Evolutionary conservation across 2,888 invertebrate genomes (phyloP).

Genomic region (Allygus modestus): DNA sequence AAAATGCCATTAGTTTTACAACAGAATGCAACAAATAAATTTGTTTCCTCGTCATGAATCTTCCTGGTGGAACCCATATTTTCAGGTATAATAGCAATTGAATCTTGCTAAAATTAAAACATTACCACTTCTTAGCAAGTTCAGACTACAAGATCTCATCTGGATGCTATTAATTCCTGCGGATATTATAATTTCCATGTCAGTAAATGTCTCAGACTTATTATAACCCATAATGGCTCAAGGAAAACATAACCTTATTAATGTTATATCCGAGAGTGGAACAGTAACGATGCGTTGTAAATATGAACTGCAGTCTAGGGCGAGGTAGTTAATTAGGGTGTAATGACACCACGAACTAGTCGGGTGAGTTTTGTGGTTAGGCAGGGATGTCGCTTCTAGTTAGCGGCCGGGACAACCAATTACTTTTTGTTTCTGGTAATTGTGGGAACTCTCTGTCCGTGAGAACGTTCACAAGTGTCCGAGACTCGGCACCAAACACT

Average conservation of each 20-base stretch:
- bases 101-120: too few relatives aligned
- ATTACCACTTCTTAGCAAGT: too few relatives aligned
- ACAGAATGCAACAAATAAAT: too few relatives aligned
- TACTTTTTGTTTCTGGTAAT: slow-evolving; percentile 56
- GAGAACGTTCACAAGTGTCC: slow-evolving; percentile 50
- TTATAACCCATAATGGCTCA: slow-evolving; percentile 18
- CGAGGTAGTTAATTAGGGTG: background rate
- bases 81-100: too few relatives aligned
- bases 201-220: background rate
- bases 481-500: slow-evolving; percentile 34
- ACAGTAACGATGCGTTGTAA: background rate
- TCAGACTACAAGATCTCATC: too few relatives aligned
- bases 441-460: slow-evolving; percentile 41
- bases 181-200: slow-evolving; percentile 16
- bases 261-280: background rate
- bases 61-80: too few relatives aligned
- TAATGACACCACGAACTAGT: slow-evolving; percentile 5
- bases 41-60: too few relatives aligned
- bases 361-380: slow-evolving; percentile 4
- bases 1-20: too few relatives aligned
- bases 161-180: too few relatives aligned
- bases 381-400: slow-evolving; percentile 8
- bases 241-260: background rate
- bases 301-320: slow-evolving; percentile 9
- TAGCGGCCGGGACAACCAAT: slow-evolving; percentile 45